Conservation (phyloP, 2,888 invertebrate genomes). For the Myopa testacea region DNA sequence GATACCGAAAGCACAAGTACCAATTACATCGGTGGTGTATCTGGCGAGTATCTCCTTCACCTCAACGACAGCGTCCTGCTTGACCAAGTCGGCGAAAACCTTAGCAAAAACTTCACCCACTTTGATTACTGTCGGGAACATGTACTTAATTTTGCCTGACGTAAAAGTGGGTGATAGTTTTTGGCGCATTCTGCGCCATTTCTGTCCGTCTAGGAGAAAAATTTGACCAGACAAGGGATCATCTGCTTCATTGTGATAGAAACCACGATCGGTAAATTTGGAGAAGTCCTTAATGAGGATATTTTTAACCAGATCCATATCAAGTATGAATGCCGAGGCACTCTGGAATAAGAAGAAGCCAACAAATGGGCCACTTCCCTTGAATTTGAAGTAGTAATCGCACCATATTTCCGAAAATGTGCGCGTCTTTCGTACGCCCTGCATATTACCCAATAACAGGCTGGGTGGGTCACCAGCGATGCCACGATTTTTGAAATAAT, state of each 20-base stretch:
- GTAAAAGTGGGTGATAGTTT: slow-evolving; percentile 63
- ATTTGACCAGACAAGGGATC: slow-evolving; percentile 66
- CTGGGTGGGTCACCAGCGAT: slow-evolving; percentile 37
- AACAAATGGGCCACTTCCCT: slow-evolving; percentile 47
- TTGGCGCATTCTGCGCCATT: slow-evolving; percentile 64
- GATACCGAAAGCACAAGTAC: slow-evolving; percentile 69
- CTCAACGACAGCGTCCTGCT: slow-evolving; percentile 62
- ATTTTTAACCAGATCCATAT: slow-evolving; percentile 58
- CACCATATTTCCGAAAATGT: slow-evolving; percentile 47
- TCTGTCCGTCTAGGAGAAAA: slow-evolving; percentile 63
- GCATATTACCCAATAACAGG: slow-evolving; percentile 33
- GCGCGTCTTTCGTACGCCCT: slow-evolving; percentile 42
- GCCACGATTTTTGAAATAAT: slow-evolving; percentile 18
- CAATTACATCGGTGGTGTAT: slow-evolving; percentile 71
- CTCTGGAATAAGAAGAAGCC: slow-evolving; percentile 58
- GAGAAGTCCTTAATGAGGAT: slow-evolving; percentile 61
- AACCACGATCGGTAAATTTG: slow-evolving; percentile 61
- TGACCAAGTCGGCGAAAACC: slow-evolving; percentile 46
- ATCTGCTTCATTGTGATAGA: slow-evolving; percentile 58
- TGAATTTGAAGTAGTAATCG: slow-evolving; percentile 39
- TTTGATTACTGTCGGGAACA: slow-evolving; percentile 57
- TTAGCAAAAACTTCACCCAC: slow-evolving; percentile 51
- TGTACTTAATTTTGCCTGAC: slow-evolving; percentile 63
- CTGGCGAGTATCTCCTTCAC: slow-evolving; percentile 66
- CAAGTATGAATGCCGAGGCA: slow-evolving; percentile 54